Conservation (phyloP, 2,797 vertebrate species). For the Manis pentadactyla region DNA sequence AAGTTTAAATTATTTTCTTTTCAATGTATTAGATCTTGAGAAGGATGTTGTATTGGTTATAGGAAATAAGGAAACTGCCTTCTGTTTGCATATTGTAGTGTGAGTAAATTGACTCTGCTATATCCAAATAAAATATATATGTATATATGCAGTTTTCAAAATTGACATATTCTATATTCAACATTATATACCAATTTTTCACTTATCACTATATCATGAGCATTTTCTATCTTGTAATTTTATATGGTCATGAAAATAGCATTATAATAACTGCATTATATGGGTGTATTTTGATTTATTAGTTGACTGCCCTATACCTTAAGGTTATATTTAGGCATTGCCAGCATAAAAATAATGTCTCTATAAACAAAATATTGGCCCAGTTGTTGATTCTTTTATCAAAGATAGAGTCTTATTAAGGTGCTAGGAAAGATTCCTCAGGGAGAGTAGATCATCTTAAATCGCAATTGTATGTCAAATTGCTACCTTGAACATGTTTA, state of each 20-base stretch:
- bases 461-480: not conserved
- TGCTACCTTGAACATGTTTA: not conserved
- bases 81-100: not conserved
- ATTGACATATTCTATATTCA: not conserved
- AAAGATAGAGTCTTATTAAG: not conserved
- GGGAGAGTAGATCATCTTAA: not conserved
- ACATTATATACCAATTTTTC: not conserved
- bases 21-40: not conserved
- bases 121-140: not conserved
- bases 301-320: not conserved
- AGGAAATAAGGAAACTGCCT: not conserved
- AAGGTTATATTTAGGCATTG: not conserved
- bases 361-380: slow-evolving; percentile 9
- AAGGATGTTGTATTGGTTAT: not conserved
- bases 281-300: not conserved
- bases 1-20: not conserved
- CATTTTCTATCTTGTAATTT: not conserved
- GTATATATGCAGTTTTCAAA: not conserved
- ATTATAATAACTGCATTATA: not conserved
- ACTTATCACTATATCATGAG: not conserved
- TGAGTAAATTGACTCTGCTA: not conserved
- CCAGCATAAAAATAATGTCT: not conserved
- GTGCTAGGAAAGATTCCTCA: not conserved
- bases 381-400: not conserved
- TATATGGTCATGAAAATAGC: not conserved